Evolutionary conservation across 1,140 invertebrate genomes (phyloP).

Genomic region (Heliconius eleuchia): DNA sequence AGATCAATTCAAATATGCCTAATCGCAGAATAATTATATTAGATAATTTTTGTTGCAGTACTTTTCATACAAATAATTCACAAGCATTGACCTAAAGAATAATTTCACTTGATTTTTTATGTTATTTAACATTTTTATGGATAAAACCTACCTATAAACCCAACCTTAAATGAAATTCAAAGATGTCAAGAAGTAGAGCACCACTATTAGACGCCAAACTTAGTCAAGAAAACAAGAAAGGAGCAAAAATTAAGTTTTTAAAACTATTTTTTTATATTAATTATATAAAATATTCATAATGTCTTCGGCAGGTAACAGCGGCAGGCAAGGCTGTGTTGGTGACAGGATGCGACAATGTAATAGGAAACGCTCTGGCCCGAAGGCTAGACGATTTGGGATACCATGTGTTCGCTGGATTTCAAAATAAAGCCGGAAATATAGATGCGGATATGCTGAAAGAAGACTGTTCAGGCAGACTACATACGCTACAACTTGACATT

Average conservation of each 20-base stretch:
- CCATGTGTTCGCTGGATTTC: conserved; percentile 91
- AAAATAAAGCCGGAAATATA: conserved; percentile 83
- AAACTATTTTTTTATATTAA: neutral
- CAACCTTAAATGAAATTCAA: no score
- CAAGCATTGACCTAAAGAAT: no score
- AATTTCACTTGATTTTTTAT: no score
- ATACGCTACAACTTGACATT: conserved; percentile 88
- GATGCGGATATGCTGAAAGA: conserved; percentile 88
- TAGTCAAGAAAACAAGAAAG: no score
- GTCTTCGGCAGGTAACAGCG: conserved; percentile 84
- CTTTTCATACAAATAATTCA: no score
- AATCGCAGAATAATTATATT: no score
- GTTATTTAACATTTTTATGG: no score
- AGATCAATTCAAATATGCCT: neutral
- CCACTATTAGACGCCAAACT: no score
- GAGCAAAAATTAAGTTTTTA: neutral
- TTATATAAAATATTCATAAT: neutral
- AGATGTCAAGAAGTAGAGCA: no score
- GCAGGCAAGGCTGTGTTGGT: conserved; percentile 90
- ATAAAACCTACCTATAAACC: no score
- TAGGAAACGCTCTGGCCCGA: conserved; percentile 88
- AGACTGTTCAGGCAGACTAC: conserved; percentile 87
- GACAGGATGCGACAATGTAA: conserved; percentile 91
- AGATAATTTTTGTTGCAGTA: no score
- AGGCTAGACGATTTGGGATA: conserved; percentile 90